Base-by-base conservation (phyloP, 2,888 invertebrate species). In the Scaeva pyrastri region DNA sequence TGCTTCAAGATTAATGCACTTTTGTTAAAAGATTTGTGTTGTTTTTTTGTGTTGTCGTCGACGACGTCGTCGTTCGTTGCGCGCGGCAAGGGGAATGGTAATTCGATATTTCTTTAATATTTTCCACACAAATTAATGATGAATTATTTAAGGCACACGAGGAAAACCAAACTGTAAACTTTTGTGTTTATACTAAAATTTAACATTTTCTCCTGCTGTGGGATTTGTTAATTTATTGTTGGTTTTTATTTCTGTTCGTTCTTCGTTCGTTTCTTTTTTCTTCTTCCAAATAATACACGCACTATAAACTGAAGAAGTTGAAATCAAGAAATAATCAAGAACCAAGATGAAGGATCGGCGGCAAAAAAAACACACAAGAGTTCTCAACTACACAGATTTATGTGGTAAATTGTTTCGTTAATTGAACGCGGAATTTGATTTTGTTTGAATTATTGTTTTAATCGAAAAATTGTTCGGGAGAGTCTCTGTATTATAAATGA, bases 71-170 rank as follows among this genome's bases (percentile, higher is more conserved):
- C 31, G 31, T 31, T 31, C 6, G 31, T 31, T 31, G 31, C 19
- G 71, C 39, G 19, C 68, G 48, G 48, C 8, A 55, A 26, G 12
- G 16, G 55, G 52, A 58, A 56, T 71, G 26, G 56, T 56, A 71
- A 56, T 71, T 71, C 66, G 70, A 60, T 81, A 64, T 64, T 68
- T 21, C n/a, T 21, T 19, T 66, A 52, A 31, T 60, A 60, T 72
- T 80, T 76, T 68, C 55, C 70, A 62, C 31, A 39, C 10, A 39
- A 39, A 39, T 11, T 11, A 39, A 11, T 11, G 39, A 2, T 23
- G 14, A 45, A 39, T 68, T n/a, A n/a, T n/a, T 68, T 85, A 81
- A 85, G 85, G 85, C 85, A 85, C 85, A 45, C 76, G 68, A 55
- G 43, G 31, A 39, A 52, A 76, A 58, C 73, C 19, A 48, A 43